phyloP scores from a whole-genome alignment of 2,113 vertebrate species.

The Leptodactylus fuscus region DNA sequence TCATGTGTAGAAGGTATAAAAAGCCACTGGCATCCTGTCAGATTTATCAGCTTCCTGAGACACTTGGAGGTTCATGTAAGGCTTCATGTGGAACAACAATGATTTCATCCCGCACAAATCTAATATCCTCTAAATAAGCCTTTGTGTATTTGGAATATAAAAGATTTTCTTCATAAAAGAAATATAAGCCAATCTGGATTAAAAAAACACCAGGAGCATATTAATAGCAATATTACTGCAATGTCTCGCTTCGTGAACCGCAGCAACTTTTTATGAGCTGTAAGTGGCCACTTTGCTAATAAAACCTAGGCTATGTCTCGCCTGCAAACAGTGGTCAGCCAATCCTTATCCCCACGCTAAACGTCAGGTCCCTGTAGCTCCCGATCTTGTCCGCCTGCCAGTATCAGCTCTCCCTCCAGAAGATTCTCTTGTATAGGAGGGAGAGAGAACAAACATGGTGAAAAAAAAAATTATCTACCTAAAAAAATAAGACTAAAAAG shows the following conservation, averaged over 20 bases:
- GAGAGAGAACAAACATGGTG: too few relatives aligned
- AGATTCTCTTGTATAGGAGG: not conserved
- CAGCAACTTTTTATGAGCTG: conserved; percentile 10
- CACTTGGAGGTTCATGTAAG: conserved; percentile 71
- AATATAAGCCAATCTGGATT: not conserved
- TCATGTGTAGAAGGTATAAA: conserved; percentile 62
- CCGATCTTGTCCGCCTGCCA: not conserved
- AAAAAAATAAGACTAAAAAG: too few relatives aligned
- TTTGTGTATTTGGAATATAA: not conserved
- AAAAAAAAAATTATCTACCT: too few relatives aligned
- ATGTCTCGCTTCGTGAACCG: not conserved
- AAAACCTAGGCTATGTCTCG: not conserved
- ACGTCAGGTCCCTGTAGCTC: not conserved
- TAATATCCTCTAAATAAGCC: conserved; percentile 12
- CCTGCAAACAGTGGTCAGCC: not conserved
- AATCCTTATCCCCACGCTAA: not conserved
- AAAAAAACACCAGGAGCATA: not conserved
- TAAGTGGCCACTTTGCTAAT: conserved; percentile 2
- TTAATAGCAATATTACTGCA: not conserved
- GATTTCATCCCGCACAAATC: conserved; percentile 13
- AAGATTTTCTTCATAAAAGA: conserved; percentile 1
- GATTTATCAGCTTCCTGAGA: conserved; percentile 71
- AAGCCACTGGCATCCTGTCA: conserved; percentile 69
- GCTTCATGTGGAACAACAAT: conserved; percentile 35
- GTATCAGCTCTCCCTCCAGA: not conserved